Percentiles rank a stretch among this genome's conserved stretches.
Evolutionary conservation across 1,140 invertebrate species (phyloP).

Genomic region (Diplogasteroides magnus): DNA sequence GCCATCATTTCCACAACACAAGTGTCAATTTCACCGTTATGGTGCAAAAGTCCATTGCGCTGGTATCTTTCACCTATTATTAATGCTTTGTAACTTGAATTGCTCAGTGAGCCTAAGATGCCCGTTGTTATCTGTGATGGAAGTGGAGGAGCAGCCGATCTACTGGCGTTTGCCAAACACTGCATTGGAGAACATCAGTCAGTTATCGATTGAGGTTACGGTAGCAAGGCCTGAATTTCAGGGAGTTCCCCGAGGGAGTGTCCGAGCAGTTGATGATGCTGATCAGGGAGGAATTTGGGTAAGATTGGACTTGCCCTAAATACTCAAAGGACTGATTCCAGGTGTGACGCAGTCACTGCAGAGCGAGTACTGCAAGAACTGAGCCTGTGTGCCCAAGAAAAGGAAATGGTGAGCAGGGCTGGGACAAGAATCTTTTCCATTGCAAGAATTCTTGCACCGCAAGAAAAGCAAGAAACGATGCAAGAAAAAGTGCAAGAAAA

Average conservation of each 20-base stretch:
- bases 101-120: conserved; percentile 67
- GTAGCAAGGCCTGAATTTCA: conserved; percentile 13
- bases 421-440: too few species aligned
- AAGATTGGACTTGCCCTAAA: too few species aligned
- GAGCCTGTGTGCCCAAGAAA: conserved; percentile 37
- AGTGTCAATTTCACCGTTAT: too few species aligned
- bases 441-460: too few species aligned
- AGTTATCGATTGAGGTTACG: neutral
- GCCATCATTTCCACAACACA: neutral
- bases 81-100: neutral
- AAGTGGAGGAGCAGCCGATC: conserved; percentile 86
- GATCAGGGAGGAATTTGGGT: conserved; percentile 40
- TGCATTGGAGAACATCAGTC: conserved; percentile 42
- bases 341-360: conserved; percentile 30
- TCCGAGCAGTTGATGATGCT: conserved; percentile 34
- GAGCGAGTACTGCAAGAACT: conserved; percentile 39
- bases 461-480: too few species aligned
- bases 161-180: conserved; percentile 92
- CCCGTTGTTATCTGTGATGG: conserved; percentile 97
- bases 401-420: conserved; percentile 27
- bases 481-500: too few species aligned
- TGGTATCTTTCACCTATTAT: too few species aligned
- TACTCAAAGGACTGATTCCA: too few species aligned
- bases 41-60: too few species aligned
- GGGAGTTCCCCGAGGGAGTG: conserved; percentile 38